phyloP scores from a whole-genome alignment of 2,797 vertebrate species.

The Adrianichthys oophorus region DNA sequence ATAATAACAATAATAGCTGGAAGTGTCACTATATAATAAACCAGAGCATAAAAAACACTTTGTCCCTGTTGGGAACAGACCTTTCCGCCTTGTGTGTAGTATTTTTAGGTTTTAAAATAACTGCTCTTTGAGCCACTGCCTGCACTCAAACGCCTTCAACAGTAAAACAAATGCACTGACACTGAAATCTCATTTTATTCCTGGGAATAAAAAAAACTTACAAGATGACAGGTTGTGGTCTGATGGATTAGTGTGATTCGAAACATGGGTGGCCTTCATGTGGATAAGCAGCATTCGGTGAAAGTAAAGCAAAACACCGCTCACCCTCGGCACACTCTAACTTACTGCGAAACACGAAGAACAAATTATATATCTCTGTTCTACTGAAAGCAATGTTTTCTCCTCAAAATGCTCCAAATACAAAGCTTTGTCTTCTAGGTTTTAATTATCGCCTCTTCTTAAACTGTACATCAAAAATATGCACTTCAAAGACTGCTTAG shows the following conservation, averaged over 20 bases:
- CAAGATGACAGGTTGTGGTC: conserved; percentile 41
- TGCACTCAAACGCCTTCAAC: not conserved
- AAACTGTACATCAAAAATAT: conserved; percentile 22
- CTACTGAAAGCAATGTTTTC: conserved; percentile 1
- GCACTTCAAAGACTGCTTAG: conserved; percentile 12
- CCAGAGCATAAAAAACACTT: not conserved
- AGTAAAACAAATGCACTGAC: conserved; percentile 4
- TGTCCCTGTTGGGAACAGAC: conserved; percentile 3
- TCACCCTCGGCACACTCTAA: conserved; percentile 6
- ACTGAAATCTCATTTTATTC: conserved; percentile 15
- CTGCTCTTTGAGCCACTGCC: conserved; percentile 6
- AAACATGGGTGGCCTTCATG: conserved; percentile 42
- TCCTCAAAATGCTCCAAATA: not conserved
- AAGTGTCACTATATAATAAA: conserved; percentile 16
- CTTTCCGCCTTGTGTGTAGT: not conserved
- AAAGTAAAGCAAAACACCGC: conserved; percentile 39
- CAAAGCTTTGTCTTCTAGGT: conserved; percentile 4
- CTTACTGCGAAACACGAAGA: conserved; percentile 20
- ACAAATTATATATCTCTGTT: not conserved
- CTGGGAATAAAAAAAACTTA: conserved; percentile 24
- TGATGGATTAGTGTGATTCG: conserved; percentile 39
- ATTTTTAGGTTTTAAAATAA: conserved; percentile 31
- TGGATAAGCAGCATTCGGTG: conserved; percentile 27
- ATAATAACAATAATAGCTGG: conserved; percentile 19
- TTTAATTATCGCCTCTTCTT: conserved; percentile 22